These are phyloP conservation scores for Catharus minimus DNA, from an alignment of 2,113 vertebrate genomes.

Conservation along the genomic window DNA sequence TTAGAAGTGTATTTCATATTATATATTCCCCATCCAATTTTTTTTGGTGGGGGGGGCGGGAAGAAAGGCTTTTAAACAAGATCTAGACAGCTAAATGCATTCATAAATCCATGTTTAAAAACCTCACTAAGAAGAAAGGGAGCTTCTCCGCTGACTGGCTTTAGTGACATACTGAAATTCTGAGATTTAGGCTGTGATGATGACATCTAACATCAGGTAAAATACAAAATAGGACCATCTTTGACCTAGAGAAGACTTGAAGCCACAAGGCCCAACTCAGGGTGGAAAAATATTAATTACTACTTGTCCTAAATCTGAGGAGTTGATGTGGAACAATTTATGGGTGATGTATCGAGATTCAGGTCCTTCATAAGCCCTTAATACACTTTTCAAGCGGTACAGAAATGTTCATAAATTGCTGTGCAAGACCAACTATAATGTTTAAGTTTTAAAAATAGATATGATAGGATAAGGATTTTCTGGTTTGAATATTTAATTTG, in stretches of 20 bases:
- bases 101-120: neutral
- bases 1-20: neutral
- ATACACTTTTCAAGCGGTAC: neutral
- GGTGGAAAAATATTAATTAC: neutral
- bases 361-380: neutral
- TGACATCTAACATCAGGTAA: neutral
- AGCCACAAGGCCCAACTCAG: neutral
- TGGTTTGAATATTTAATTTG: slow-evolving; percentile 53
- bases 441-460: slow-evolving; percentile 38
- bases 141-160: neutral
- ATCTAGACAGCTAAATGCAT: neutral
- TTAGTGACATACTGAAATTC: neutral
- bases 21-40: neutral
- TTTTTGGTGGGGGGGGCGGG: no score
- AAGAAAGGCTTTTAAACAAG: neutral
- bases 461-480: neutral
- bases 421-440: neutral
- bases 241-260: neutral
- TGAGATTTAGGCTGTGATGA: neutral
- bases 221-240: neutral
- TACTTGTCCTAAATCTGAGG: neutral
- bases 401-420: neutral
- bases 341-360: neutral
- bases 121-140: neutral
- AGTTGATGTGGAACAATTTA: neutral